Evolutionary conservation across 2,797 vertebrate species (phyloP).

Genomic region (Bradypodion pumilum): DNA sequence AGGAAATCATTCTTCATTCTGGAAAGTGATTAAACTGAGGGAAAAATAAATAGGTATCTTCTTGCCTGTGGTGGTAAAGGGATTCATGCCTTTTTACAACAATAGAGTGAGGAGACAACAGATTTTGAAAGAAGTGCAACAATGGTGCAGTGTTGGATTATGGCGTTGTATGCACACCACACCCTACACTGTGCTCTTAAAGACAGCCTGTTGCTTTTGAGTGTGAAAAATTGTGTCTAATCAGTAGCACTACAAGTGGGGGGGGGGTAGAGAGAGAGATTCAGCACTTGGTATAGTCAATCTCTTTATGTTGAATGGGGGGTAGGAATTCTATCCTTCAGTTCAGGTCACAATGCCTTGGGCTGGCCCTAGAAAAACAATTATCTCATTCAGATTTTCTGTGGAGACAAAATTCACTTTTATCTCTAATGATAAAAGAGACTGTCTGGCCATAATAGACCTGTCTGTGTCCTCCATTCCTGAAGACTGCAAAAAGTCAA

Average conservation of each 20-base stretch:
- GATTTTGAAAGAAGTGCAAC: background rate
- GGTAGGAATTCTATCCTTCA: too few relatives aligned
- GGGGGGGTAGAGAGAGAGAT: too few relatives aligned
- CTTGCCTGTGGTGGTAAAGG: constrained; percentile 59
- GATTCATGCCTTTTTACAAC: constrained; percentile 47
- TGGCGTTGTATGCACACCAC: background rate
- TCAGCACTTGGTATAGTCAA: background rate
- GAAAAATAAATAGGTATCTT: constrained; percentile 68
- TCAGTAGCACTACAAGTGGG: background rate
- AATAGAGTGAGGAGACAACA: background rate
- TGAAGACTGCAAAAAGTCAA: background rate
- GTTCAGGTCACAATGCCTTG: background rate
- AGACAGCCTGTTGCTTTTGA: background rate
- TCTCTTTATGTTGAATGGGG: background rate
- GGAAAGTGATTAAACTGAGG: constrained; percentile 66
- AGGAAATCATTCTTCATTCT: constrained; percentile 59
- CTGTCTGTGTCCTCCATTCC: background rate
- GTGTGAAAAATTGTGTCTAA: background rate
- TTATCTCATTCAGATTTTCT: background rate
- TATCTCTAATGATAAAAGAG: background rate
- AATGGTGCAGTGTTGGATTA: background rate
- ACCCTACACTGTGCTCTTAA: too few relatives aligned
- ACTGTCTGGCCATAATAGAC: background rate
- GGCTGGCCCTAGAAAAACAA: constrained; percentile 24
- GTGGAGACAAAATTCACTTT: background rate